Percentiles rank a stretch among this genome's conserved stretches.
phyloP scores from a whole-genome alignment of 2,797 vertebrate species.

The Benthosema pterotum region DNA sequence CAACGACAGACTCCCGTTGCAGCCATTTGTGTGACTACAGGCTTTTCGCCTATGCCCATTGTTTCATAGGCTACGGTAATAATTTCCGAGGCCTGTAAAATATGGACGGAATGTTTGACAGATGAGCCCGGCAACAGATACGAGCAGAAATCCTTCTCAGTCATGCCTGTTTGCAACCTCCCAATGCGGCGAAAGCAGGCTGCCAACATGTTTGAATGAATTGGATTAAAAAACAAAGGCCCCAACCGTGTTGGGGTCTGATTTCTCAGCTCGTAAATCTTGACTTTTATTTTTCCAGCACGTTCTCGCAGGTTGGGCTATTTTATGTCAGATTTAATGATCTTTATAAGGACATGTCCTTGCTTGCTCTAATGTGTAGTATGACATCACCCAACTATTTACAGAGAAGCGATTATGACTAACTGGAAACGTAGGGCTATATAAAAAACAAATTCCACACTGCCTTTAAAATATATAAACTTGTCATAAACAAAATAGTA shows the following conservation, averaged over 20 bases:
- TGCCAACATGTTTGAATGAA: slow-evolving; percentile 43
- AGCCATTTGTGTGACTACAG: neutral
- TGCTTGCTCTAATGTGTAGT: slow-evolving; percentile 56
- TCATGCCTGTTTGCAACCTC: slow-evolving; percentile 51
- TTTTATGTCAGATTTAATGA: slow-evolving; percentile 69
- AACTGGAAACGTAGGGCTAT: neutral
- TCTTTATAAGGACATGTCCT: slow-evolving; percentile 72
- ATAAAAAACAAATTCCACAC: too few relatives aligned
- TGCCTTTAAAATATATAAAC: too few relatives aligned
- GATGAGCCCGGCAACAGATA: slow-evolving; percentile 57
- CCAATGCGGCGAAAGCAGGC: slow-evolving; percentile 38
- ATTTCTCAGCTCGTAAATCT: slow-evolving; percentile 75
- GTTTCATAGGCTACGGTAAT: slow-evolving; percentile 9
- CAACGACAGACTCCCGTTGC: slow-evolving; percentile 6
- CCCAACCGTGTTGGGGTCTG: slow-evolving; percentile 58
- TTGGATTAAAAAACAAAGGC: slow-evolving; percentile 22
- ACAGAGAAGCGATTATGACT: slow-evolving; percentile 56
- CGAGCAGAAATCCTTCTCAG: slow-evolving; percentile 49
- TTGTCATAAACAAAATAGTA: too few relatives aligned
- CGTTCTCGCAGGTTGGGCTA: slow-evolving; percentile 51
- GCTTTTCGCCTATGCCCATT: slow-evolving; percentile 3
- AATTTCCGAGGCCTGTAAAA: slow-evolving; percentile 45
- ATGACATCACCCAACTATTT: slow-evolving; percentile 65
- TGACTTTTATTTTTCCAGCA: slow-evolving; percentile 47
- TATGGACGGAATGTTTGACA: slow-evolving; percentile 56